phyloP scores from a whole-genome alignment of 2,113 vertebrate genomes.

The Phoxinus phoxinus region DNA sequence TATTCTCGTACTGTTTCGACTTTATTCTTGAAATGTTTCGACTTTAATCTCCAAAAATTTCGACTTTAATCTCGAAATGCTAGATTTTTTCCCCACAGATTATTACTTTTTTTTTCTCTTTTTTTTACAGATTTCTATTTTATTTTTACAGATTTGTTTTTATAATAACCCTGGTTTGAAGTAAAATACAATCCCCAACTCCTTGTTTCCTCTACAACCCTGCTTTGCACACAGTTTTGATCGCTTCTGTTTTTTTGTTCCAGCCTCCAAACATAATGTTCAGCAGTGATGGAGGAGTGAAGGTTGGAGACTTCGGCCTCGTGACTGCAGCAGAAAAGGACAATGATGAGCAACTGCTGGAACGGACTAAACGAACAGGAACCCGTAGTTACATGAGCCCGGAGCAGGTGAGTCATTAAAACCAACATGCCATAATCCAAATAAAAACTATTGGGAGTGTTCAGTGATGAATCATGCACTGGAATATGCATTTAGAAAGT shows the following conservation, averaged over 20 bases:
- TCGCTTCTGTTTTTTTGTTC: background rate
- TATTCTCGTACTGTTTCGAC: no score
- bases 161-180: no score
- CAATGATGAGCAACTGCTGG: slow-evolving; percentile 45
- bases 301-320: slow-evolving; percentile 92
- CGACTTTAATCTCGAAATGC: no score
- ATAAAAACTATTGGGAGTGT: background rate
- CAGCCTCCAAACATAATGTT: slow-evolving; percentile 90
- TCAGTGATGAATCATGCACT: background rate
- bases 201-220: no score
- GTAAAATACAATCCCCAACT: no score
- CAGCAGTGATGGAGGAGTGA: slow-evolving; percentile 71
- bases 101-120: no score
- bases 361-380: slow-evolving; percentile 66
- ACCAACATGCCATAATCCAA: background rate
- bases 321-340: slow-evolving; percentile 69
- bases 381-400: slow-evolving; percentile 76
- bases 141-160: no score
- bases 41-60: no score
- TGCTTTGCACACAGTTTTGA: no score
- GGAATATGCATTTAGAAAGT: background rate
- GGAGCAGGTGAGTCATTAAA: slow-evolving; percentile 68
- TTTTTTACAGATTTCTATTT: no score
- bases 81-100: no score
- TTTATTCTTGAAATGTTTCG: no score